Evolutionary conservation across 2,113 vertebrate species (phyloP).

Genomic region (Amphiprion ocellaris): DNA sequence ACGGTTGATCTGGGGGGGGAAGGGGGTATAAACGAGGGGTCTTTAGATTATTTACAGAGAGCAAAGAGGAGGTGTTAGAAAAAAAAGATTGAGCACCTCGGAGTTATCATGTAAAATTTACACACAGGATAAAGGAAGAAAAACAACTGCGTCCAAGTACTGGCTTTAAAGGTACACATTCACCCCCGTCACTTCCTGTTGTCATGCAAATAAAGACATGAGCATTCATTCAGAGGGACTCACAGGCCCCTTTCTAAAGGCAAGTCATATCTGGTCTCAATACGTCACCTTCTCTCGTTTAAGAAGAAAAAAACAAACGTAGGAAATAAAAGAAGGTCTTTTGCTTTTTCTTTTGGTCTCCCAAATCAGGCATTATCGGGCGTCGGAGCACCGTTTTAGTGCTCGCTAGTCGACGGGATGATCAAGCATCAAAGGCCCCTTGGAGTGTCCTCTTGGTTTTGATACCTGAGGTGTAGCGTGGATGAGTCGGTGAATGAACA

Average conservation of each 20-base stretch:
- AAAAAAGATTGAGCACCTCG: slow-evolving; percentile 65
- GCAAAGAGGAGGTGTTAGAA: slow-evolving; percentile 48
- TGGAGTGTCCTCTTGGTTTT: slow-evolving; percentile 69
- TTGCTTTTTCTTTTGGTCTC: slow-evolving; percentile 70
- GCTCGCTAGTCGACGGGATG: slow-evolving; percentile 53
- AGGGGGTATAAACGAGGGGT: slow-evolving; percentile 54
- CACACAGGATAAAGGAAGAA: slow-evolving; percentile 20
- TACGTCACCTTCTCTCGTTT: slow-evolving; percentile 21
- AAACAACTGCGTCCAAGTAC: slow-evolving; percentile 51
- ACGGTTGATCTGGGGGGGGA: slow-evolving; percentile 54
- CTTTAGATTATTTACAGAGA: slow-evolving; percentile 69
- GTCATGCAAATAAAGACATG: slow-evolving; percentile 62
- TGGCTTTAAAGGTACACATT: slow-evolving; percentile 57
- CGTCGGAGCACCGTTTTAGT: slow-evolving; percentile 55
- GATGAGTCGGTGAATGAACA: slow-evolving; percentile 17
- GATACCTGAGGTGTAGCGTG: slow-evolving; percentile 68
- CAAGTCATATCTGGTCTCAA: slow-evolving; percentile 63
- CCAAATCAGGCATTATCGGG: slow-evolving; percentile 73
- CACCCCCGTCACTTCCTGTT: slow-evolving; percentile 22
- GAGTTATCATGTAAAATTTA: slow-evolving; percentile 52
- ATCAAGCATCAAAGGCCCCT: slow-evolving; percentile 75
- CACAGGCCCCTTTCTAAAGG: slow-evolving; percentile 56
- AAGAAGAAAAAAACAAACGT: slow-evolving; percentile 36
- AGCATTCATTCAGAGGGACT: slow-evolving; percentile 52
- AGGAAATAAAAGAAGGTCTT: slow-evolving; percentile 45